A percentile compares a stretch with the other conserved stretches of the same genome.
These are phyloP conservation scores for Chloroceryle aenea DNA, from an alignment of 2,113 vertebrate species.

Conservation along the genomic window DNA sequence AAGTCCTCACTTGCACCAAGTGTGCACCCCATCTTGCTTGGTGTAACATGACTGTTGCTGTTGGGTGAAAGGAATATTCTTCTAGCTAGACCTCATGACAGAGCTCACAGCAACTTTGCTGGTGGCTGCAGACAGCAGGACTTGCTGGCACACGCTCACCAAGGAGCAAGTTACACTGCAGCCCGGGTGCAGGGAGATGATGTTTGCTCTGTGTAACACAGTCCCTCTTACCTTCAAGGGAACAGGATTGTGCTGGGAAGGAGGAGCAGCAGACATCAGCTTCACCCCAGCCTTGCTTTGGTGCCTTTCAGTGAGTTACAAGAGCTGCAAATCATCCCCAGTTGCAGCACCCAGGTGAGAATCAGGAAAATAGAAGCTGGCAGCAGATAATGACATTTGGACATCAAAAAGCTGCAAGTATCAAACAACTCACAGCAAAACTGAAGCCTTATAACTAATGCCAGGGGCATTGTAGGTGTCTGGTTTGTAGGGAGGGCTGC, in stretches of 20 bases:
- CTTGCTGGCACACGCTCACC: background rate
- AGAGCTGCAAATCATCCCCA: background rate
- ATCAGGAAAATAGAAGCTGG: background rate
- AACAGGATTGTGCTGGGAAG: background rate
- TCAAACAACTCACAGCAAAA: background rate
- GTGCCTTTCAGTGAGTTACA: background rate
- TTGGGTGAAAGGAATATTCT: background rate
- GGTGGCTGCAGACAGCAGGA: background rate
- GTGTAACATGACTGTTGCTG: background rate
- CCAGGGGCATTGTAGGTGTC: background rate
- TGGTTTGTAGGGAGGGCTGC: background rate
- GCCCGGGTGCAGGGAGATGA: too few species aligned
- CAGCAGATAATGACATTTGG: background rate
- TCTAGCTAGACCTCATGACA: background rate
- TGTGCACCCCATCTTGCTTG: fast-evolving
- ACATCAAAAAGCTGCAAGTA: background rate
- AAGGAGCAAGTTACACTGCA: background rate
- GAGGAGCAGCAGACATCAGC: background rate
- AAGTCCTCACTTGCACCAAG: background rate
- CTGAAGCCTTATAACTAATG: background rate
- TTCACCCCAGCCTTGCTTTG: background rate
- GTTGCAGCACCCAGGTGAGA: background rate
- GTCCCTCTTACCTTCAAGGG: background rate
- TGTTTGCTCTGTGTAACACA: background rate
- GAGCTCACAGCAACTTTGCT: background rate